phyloP scores from a whole-genome alignment of 2,888 invertebrate genomes.

The Acleris literana region DNA sequence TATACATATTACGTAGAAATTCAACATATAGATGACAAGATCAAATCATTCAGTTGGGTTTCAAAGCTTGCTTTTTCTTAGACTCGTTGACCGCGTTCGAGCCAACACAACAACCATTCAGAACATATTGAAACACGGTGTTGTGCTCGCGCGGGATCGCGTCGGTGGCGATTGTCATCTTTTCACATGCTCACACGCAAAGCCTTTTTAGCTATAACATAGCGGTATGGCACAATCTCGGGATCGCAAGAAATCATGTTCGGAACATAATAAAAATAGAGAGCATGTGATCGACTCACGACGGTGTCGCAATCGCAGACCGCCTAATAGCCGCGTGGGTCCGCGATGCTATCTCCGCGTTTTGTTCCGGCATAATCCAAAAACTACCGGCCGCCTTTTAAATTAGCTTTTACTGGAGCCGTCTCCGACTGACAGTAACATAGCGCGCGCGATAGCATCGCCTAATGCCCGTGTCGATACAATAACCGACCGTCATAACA shows the following conservation, averaged over 20 bases:
- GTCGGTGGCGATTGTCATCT: too few species aligned
- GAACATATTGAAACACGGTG: too few species aligned
- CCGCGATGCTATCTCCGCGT: constrained; percentile 31
- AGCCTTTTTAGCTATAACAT: too few species aligned
- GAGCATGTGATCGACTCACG: constrained; percentile 29
- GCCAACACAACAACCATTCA: too few species aligned
- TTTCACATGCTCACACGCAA: too few species aligned
- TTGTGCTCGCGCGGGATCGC: too few species aligned
- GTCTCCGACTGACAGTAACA: constrained; percentile 35
- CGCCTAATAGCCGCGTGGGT: constrained; percentile 15
- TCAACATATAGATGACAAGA: too few species aligned
- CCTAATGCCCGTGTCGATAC: constrained; percentile 37
- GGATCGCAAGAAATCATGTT: constrained; percentile 8
- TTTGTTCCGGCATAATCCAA: constrained; percentile 36
- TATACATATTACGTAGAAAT: too few species aligned
- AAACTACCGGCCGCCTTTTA: constrained; percentile 37
- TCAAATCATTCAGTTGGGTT: too few species aligned
- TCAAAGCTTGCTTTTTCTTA: too few species aligned
- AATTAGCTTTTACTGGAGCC: constrained; percentile 35
- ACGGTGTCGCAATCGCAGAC: constrained; percentile 28
- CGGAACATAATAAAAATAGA: constrained; percentile 24
- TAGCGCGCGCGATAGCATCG: constrained; percentile 34
- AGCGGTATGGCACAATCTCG: constrained; percentile 7
- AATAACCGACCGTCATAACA: constrained; percentile 36
- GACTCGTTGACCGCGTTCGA: too few species aligned